Evolutionary conservation across 1,140 invertebrate genomes (phyloP).

Genomic region (Drosophila melanica): DNA sequence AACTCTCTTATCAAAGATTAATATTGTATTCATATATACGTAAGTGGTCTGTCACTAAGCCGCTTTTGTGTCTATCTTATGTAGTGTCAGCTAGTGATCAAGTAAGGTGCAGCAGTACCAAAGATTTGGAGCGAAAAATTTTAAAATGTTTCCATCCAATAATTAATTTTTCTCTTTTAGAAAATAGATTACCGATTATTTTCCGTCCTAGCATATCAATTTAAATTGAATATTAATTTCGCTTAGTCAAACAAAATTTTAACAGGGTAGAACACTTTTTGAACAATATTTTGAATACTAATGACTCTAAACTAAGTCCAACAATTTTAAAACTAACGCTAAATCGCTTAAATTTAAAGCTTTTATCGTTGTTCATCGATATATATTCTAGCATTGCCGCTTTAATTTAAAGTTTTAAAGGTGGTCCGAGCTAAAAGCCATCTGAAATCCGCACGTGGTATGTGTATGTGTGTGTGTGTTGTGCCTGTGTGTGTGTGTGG

Average conservation of each 20-base stretch:
- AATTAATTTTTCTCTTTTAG: too few relatives aligned
- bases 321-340: not conserved
- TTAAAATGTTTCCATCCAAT: too few relatives aligned
- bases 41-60: not conserved
- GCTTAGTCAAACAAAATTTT: too few relatives aligned
- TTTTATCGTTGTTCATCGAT: not conserved
- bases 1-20: slow-evolving; percentile 13
- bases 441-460: not conserved
- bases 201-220: too few relatives aligned
- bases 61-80: not conserved
- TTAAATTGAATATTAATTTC: too few relatives aligned
- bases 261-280: too few relatives aligned
- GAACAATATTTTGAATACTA: too few relatives aligned
- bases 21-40: not conserved
- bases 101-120: not conserved
- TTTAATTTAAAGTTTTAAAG: slow-evolving; percentile 5
- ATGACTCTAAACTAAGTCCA: not conserved
- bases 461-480: not conserved
- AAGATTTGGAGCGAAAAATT: too few relatives aligned
- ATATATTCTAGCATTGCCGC: not conserved
- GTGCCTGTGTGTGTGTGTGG: slow-evolving; percentile 1
- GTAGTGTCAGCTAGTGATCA: not conserved
- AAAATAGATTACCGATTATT: too few relatives aligned
- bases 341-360: not conserved
- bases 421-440: not conserved